Conservation (phyloP, 1,140 invertebrate genomes). For the Drosophila insularis region DNA sequence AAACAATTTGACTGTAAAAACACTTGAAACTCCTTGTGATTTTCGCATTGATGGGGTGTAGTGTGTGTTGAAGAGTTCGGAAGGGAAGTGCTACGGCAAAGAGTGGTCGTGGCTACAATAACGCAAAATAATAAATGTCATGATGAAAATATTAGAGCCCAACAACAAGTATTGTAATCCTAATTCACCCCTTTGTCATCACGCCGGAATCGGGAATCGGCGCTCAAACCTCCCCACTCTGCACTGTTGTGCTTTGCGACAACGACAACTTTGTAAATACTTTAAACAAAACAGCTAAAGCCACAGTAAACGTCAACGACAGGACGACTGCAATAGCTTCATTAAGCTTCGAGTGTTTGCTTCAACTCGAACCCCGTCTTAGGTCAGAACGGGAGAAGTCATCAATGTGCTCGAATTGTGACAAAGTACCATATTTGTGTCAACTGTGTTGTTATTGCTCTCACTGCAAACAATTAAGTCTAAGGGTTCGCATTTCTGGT, state of each 20-base stretch:
- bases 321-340: conserved; percentile 43
- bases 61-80: background rate
- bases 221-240: background rate
- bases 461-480: background rate
- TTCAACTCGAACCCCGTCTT: conserved; percentile 1
- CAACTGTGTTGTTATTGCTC: conserved; percentile 16
- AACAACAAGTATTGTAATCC: conserved; percentile 65
- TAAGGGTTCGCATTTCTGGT: background rate
- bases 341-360: conserved; percentile 34
- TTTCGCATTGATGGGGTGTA: conserved; percentile 53
- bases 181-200: conserved; percentile 62
- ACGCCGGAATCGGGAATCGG: too few relatives aligned
- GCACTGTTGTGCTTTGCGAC: conserved; percentile 2
- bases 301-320: conserved; percentile 1
- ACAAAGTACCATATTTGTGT: conserved; percentile 40
- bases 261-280: conserved; percentile 19
- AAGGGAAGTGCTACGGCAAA: conserved; percentile 30
- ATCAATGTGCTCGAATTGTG: conserved; percentile 32
- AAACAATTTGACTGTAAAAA: conserved; percentile 80
- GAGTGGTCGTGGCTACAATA: conserved; percentile 46
- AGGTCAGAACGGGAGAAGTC: background rate
- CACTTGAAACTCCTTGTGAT: conserved; percentile 73
- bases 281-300: conserved; percentile 5
- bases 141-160: conserved; percentile 54
- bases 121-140: conserved; percentile 70